Base-by-base conservation (phyloP, 2,888 invertebrate species). In the Aradus depressus region DNA sequence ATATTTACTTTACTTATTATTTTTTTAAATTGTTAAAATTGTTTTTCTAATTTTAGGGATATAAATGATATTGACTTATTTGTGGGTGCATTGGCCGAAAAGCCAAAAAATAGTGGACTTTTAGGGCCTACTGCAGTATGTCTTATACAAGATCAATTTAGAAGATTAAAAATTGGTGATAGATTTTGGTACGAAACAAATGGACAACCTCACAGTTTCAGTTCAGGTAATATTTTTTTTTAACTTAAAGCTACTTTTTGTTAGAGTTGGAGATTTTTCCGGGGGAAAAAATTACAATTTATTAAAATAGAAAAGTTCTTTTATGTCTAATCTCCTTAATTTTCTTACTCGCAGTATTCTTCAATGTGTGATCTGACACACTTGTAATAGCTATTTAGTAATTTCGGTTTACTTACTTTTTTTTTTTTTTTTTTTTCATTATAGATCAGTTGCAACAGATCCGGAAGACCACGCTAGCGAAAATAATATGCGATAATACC, bases 1-100 rank as follows among this genome's bases (percentile, higher is more conserved):
- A n/a, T n/a, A n/a, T n/a, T n/a, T n/a, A n/a, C n/a, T n/a, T n/a
- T n/a, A n/a, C n/a, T n/a, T n/a, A n/a, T n/a, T n/a, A n/a, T n/a
- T n/a, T n/a, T n/a, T n/a, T n/a, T n/a, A n/a, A n/a, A n/a, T n/a
- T n/a, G n/a, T n/a, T n/a, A n/a, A n/a, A n/a, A n/a, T n/a, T n/a
- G n/a, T n/a, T n/a, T n/a, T n/a, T n/a, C n/a, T n/a, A n/a, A n/a
- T 65, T 64, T 34, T 59, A 78, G 78, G 19, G 67, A 73, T 25
- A 83, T 90, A 0, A 80, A 86, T 4, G 91, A 93, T 66, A 78
- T 93, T 25, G 93, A 93, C 66, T 67, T 92, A 23, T 93, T 90
- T 68, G 84, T 88, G 1, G 93, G 91, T 0, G 86, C 86, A 0
- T 65, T 92, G 32, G 84, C 89, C 12, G 93, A 95, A 64, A 73